Evolutionary conservation across 2,113 vertebrate genomes (phyloP), one percentile per base, ranked within the genome.

Genomic region (Rhinogobius similis): DNA sequence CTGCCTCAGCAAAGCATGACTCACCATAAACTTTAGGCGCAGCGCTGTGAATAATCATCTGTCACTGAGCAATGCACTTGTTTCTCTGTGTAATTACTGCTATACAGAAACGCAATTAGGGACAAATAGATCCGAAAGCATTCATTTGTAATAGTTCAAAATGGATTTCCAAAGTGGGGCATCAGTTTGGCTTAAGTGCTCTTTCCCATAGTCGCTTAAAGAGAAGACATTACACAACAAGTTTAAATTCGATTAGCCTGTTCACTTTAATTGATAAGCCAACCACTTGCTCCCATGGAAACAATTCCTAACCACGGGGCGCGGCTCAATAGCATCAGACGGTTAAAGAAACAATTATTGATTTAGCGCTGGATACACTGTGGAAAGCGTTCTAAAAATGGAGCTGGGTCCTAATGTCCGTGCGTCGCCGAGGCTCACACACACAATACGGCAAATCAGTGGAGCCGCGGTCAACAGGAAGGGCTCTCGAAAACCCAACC

Each of bases 391-490:
- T 70, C 87, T 86, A 81, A 81, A 82, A 86, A 84, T 41, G 72
- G 83, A 83, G 50, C 66, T 24, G 69, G 43, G 68, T 18, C 53
- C 69, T 80, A 77, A 89, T 75, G 6, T 27, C 58, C 65, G 59
- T 5, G 67, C 62, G 69, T 62, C 74, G 65, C 1, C 11, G 38
- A 26, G 71, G 63, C 65, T 85, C 88, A 90, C 82, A 80, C 59
- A 52, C n/a, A 48, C 18, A 21, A 77, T 75, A 43, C 81, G 4
- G 76, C 62, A 73, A 82, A 80, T 84, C 75, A 77, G 78, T 66
- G 50, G 67, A 66, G 43, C 50, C 53, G 46, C 26, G 44, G 79
- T 85, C 78, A 88, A 87, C 84, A 91, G 86, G 85, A 89, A 86
- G 76, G 58, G 70, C 67, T 72, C 67, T 74, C 72, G 70, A 72